phyloP scores from a whole-genome alignment of 2,113 vertebrate genomes.

The Abramis brama region DNA sequence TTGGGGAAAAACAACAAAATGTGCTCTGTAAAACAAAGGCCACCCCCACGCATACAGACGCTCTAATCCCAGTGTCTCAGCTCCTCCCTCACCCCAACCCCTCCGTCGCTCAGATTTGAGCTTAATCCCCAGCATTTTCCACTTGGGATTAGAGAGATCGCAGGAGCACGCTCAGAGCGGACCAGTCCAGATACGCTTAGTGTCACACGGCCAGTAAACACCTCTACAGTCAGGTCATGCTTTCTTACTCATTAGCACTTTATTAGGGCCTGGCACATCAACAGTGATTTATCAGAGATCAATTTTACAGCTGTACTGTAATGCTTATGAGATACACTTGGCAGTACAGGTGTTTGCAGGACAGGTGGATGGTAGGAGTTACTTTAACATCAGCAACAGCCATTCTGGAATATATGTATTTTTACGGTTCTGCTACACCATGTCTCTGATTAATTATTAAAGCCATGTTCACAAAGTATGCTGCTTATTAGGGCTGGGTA shows the following conservation, averaged over 20 bases:
- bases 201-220: background rate
- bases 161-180: background rate
- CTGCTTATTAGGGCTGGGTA: background rate
- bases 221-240: background rate
- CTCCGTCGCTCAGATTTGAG: slow-evolving; percentile 43
- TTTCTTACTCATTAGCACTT: slow-evolving; percentile 27
- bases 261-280: slow-evolving; percentile 35
- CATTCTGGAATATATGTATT: background rate
- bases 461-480: background rate
- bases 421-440: background rate
- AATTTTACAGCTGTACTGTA: slow-evolving; percentile 1
- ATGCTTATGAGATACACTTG: background rate
- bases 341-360: background rate
- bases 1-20: background rate
- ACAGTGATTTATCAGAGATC: slow-evolving; percentile 25
- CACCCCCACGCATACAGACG: slow-evolving; percentile 36
- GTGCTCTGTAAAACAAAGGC: slow-evolving; percentile 35
- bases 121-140: slow-evolving; percentile 52
- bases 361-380: background rate
- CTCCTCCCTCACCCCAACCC: slow-evolving; percentile 26
- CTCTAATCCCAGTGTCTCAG: slow-evolving; percentile 46
- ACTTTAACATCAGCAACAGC: background rate
- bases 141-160: slow-evolving; percentile 54
- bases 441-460: background rate
- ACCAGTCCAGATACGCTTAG: background rate